phyloP scores from a whole-genome alignment of 1,140 invertebrate genomes.

The Brachionus paranguensis region DNA sequence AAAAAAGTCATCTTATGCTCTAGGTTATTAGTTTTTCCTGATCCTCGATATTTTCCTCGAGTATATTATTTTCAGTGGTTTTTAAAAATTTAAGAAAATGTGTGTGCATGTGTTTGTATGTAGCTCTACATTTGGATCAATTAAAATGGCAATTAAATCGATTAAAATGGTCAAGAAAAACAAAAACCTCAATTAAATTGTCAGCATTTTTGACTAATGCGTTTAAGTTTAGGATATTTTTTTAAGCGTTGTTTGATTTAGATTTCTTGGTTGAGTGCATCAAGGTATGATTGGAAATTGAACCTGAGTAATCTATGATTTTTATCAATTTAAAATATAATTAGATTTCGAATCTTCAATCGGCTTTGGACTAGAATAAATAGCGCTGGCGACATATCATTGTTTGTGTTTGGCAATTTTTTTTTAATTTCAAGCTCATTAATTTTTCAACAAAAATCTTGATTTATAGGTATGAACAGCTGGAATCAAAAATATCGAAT shows the following conservation, averaged over 20 bases:
- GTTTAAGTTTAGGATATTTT: background rate
- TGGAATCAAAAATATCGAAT: background rate
- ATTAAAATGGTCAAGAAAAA: conserved; percentile 3
- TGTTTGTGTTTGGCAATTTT: background rate
- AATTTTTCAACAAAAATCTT: background rate
- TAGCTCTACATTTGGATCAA: background rate
- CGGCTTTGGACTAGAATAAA: background rate
- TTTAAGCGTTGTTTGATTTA: background rate
- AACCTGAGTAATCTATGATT: background rate
- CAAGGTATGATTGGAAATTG: background rate
- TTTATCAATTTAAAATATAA: background rate
- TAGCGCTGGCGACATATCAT: background rate
- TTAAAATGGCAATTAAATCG: background rate
- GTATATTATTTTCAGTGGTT: background rate
- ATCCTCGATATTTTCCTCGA: background rate
- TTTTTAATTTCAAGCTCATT: background rate
- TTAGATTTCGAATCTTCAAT: background rate
- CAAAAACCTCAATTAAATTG: conserved; percentile 12
- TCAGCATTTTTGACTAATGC: background rate
- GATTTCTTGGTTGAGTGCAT: background rate
- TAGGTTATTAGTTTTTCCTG: conserved; percentile 18
- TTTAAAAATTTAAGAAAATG: background rate
- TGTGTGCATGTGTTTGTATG: background rate
- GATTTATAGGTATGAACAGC: background rate
- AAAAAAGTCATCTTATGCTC: conserved; percentile 12